Conservation (phyloP, 2,888 invertebrate species). For the Rotaria sp. region DNA sequence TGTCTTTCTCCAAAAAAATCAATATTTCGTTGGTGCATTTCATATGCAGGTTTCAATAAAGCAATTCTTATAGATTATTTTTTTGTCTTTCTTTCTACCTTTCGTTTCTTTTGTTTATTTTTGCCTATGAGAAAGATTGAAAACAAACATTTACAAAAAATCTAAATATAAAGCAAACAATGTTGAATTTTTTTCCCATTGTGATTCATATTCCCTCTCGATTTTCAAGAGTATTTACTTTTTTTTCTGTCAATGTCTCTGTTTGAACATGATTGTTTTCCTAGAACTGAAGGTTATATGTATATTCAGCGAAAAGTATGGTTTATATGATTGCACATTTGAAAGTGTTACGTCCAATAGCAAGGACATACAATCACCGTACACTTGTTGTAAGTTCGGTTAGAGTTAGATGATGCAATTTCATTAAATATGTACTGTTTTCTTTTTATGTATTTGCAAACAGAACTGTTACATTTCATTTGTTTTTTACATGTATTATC, state of each 20-base stretch:
- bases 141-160: not conserved
- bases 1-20: not conserved
- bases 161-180: not conserved
- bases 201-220: not conserved
- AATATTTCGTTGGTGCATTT: not conserved
- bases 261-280: not conserved
- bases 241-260: not conserved
- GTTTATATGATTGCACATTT: too few relatives aligned
- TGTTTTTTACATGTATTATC: too few relatives aligned
- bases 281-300: too few relatives aligned
- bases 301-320: too few relatives aligned
- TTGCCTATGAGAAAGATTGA: not conserved
- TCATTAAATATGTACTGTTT: too few relatives aligned
- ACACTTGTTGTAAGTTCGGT: too few relatives aligned
- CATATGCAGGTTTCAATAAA: not conserved
- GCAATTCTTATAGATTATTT: not conserved
- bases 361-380: too few relatives aligned
- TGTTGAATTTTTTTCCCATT: not conserved
- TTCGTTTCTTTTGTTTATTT: not conserved
- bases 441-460: too few relatives aligned
- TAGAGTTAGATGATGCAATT: too few relatives aligned
- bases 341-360: too few relatives aligned
- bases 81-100: not conserved
- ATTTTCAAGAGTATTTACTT: not conserved
- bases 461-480: too few relatives aligned